Conservation (phyloP, 2,888 invertebrate species). For the Polyommatus iphigenia region DNA sequence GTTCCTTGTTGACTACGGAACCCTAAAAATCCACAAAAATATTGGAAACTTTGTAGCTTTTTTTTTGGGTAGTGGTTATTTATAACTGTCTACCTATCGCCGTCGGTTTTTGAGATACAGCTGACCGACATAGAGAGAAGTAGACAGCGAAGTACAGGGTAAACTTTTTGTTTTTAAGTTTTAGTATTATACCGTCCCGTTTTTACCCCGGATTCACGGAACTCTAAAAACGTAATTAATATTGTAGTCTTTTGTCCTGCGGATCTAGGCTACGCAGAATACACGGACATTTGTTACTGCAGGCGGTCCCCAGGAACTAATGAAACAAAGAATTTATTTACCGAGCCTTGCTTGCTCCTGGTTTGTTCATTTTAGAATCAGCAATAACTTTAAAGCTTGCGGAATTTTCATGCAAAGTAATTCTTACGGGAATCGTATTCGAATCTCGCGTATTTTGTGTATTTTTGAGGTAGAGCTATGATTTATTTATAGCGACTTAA, state of each 20-base stretch:
- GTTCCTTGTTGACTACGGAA: too few species aligned
- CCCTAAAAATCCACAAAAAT: too few species aligned
- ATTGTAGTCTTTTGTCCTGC: conserved; percentile 21
- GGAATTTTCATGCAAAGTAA: background rate
- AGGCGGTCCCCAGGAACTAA: background rate
- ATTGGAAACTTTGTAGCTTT: too few species aligned
- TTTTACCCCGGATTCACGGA: background rate
- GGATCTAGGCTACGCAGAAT: conserved; percentile 20
- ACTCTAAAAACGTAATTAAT: conserved; percentile 18
- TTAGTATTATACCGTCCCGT: too few species aligned
- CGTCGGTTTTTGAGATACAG: too few species aligned
- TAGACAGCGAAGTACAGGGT: too few species aligned
- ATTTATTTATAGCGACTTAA: too few species aligned
- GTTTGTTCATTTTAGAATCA: background rate
- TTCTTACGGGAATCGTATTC: background rate
- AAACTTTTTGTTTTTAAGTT: too few species aligned
- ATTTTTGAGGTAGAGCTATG: background rate
- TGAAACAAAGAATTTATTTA: conserved; percentile 15
- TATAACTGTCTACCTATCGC: too few species aligned
- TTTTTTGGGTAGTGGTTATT: too few species aligned
- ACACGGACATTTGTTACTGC: conserved; percentile 22
- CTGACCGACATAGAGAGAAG: too few species aligned
- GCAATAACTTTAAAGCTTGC: background rate
- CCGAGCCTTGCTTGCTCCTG: conserved; percentile 6
- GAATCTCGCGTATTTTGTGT: background rate